A percentile compares a stretch with the other conserved stretches of the same genome.
These are phyloP conservation scores for Bubo blakistoni DNA, from an alignment of 2,113 vertebrate genomes.

Conservation along the genomic window DNA sequence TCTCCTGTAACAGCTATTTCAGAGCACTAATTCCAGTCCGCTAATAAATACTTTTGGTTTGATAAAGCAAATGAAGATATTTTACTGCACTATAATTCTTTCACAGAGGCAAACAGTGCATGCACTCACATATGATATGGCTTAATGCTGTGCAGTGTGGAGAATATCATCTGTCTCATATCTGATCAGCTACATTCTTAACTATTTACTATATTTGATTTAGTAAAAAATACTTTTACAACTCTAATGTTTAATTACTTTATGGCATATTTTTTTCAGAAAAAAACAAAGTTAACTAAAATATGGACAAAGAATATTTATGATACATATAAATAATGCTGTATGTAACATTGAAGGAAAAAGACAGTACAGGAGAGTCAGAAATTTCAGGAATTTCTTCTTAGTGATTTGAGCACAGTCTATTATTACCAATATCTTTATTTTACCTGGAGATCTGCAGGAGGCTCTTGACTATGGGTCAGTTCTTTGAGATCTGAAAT, in stretches of 20 bases:
- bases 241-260: background rate
- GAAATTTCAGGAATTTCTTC: background rate
- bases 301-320: background rate
- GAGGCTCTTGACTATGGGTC: constrained; percentile 80
- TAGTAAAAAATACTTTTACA: background rate
- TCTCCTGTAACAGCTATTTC: background rate
- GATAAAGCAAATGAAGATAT: background rate
- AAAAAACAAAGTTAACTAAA: background rate
- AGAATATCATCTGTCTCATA: background rate
- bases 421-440: background rate
- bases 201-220: background rate
- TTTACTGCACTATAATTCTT: background rate
- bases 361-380: background rate
- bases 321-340: background rate
- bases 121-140: accelerated
- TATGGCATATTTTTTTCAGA: background rate
- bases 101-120: background rate
- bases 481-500: constrained; percentile 84
- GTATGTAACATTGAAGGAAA: background rate
- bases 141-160: background rate
- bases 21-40: background rate
- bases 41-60: background rate
- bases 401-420: background rate
- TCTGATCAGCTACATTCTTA: background rate
- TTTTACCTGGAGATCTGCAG: constrained; percentile 89